Evolutionary conservation across 2,113 vertebrate genomes (phyloP).

Genomic region (Sylvietta virens): DNA sequence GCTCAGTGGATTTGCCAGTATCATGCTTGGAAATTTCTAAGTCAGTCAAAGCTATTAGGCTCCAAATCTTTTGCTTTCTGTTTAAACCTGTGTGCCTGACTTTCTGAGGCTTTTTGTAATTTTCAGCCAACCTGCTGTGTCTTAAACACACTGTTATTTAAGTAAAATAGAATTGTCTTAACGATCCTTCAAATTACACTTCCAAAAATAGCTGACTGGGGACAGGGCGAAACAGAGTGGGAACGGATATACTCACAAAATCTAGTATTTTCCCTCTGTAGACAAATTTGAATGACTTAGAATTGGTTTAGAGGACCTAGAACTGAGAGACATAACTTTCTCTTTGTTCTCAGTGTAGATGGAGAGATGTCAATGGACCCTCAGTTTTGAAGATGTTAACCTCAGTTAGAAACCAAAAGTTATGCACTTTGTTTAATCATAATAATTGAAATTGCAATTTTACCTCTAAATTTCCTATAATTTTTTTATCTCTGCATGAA

Average conservation of each 20-base stretch:
- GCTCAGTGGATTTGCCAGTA: not conserved
- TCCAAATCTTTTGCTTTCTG: not conserved
- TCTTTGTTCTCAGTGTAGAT: not conserved
- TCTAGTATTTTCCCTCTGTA: not conserved
- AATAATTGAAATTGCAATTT: not conserved
- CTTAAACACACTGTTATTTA: not conserved
- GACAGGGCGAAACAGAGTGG: not conserved
- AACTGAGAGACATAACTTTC: not conserved
- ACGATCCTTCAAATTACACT: not conserved
- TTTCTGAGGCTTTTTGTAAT: not conserved
- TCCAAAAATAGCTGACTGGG: not conserved
- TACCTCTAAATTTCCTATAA: not conserved
- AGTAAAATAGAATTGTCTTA: not conserved
- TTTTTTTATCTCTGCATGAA: not conserved
- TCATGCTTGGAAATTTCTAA: not conserved
- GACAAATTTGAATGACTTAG: not conserved
- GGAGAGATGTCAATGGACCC: not conserved
- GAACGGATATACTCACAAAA: not conserved
- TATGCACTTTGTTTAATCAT: not conserved
- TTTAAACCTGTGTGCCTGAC: not conserved
- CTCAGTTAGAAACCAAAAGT: not conserved
- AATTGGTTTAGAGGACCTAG: not conserved
- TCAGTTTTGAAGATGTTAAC: not conserved
- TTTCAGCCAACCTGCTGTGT: not conserved
- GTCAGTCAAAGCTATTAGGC: not conserved